These are phyloP conservation scores for Zeugodacus cucurbitae DNA, from an alignment of 1,140 invertebrate species.

Conservation along the genomic window DNA sequence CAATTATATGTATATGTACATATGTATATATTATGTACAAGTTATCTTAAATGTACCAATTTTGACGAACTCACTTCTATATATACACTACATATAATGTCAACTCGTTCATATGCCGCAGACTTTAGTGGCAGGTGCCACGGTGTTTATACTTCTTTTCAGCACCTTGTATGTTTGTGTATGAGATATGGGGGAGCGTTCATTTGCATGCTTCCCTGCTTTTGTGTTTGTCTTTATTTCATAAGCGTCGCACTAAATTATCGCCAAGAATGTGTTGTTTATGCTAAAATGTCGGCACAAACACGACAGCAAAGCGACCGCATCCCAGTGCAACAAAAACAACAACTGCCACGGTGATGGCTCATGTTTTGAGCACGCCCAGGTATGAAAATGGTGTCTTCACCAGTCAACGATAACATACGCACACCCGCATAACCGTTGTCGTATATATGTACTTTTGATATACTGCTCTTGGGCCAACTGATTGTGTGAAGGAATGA, in stretches of 20 bases:
- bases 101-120: neutral
- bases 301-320: neutral
- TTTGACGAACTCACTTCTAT: neutral
- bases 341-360: neutral
- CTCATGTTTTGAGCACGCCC: neutral
- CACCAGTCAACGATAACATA: neutral
- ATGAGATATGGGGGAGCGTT: neutral
- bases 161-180: neutral
- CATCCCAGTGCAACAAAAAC: neutral
- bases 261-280: conserved; percentile 25
- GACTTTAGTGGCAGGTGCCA: neutral
- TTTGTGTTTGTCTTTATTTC: neutral
- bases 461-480: neutral
- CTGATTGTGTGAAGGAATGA: neutral
- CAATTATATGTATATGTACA: too few species aligned
- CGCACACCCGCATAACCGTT: neutral
- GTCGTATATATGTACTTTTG: neutral
- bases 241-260: conserved; percentile 25
- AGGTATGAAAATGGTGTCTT: conserved; percentile 3
- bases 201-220: neutral
- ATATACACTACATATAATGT: neutral
- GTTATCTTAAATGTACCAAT: neutral
- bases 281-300: conserved; percentile 15
- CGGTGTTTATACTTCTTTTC: conserved; percentile 26
- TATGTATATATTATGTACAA: too few species aligned